These are phyloP conservation scores for Naso thynnoides DNA, from an alignment of 2,797 vertebrate genomes.

Conservation along the genomic window DNA sequence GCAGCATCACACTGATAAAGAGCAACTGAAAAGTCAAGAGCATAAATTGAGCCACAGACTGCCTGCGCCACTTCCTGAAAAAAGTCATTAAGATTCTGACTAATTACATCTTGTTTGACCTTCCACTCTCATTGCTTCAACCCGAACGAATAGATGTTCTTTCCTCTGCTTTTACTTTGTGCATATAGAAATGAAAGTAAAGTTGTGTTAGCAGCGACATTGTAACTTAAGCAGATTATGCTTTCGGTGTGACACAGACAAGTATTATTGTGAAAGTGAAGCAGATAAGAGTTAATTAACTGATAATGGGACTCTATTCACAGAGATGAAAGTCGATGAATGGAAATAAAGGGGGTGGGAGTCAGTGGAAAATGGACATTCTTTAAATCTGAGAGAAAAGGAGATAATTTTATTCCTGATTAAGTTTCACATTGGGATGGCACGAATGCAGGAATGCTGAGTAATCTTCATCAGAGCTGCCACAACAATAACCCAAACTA, in stretches of 20 bases:
- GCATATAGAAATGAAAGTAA: slow-evolving; percentile 44
- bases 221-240: slow-evolving; percentile 54
- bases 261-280: slow-evolving; percentile 65
- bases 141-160: slow-evolving; percentile 41
- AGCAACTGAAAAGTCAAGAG: slow-evolving; percentile 64
- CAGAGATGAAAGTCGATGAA: slow-evolving; percentile 65
- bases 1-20: slow-evolving; percentile 49
- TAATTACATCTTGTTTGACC: slow-evolving; percentile 61
- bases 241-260: slow-evolving; percentile 57
- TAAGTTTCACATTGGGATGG: slow-evolving; percentile 53
- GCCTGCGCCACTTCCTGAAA: slow-evolving; percentile 32
- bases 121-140: slow-evolving; percentile 54
- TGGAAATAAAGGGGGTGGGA: slow-evolving; percentile 51
- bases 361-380: slow-evolving; percentile 61
- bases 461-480: slow-evolving; percentile 55
- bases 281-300: slow-evolving; percentile 82
- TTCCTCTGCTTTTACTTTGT: slow-evolving; percentile 17
- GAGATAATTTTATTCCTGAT: slow-evolving; percentile 75
- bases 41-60: slow-evolving; percentile 54
- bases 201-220: slow-evolving; percentile 45
- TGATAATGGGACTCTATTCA: slow-evolving; percentile 75
- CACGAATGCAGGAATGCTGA: slow-evolving; percentile 43
- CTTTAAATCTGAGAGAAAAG: slow-evolving; percentile 58
- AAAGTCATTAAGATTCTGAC: slow-evolving; percentile 52
- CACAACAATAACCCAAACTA: slow-evolving; percentile 51